A percentile compares a stretch with the other conserved stretches of the same genome.
phyloP scores from a whole-genome alignment of 2,113 vertebrate genomes.

The Irena cyanogastra region DNA sequence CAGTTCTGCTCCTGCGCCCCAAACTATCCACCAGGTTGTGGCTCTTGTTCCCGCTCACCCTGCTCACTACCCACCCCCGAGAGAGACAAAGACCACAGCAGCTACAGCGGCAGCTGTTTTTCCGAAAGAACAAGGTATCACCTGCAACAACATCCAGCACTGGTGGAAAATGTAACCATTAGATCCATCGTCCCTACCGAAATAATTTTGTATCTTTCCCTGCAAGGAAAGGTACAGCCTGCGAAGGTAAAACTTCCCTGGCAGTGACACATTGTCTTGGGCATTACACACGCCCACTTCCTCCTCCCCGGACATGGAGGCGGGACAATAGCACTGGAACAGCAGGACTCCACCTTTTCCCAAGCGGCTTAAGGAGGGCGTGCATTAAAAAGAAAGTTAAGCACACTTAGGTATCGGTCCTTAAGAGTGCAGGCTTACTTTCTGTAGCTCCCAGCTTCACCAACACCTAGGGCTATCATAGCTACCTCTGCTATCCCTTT shows the following conservation, averaged over 20 bases:
- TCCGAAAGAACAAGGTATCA: not conserved
- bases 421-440: not conserved
- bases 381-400: not conserved
- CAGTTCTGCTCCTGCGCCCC: not conserved
- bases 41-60: not conserved
- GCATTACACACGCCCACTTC: not conserved
- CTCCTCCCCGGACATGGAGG: not conserved
- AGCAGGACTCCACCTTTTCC: not conserved
- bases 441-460: not conserved
- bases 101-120: not conserved
- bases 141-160: not conserved
- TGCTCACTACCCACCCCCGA: accelerated
- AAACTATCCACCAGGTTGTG: not conserved
- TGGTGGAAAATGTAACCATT: not conserved
- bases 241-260: not conserved
- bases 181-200: not conserved
- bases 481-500: not conserved
- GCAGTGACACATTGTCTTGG: accelerated
- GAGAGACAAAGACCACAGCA: not conserved
- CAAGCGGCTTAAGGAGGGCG: not conserved
- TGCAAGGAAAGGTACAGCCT: not conserved
- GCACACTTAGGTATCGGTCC: no score
- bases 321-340: not conserved
- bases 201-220: not conserved
- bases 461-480: not conserved